Base-by-base conservation (phyloP, 2,888 invertebrate genomes). In the Steinernema carpocapsae region DNA sequence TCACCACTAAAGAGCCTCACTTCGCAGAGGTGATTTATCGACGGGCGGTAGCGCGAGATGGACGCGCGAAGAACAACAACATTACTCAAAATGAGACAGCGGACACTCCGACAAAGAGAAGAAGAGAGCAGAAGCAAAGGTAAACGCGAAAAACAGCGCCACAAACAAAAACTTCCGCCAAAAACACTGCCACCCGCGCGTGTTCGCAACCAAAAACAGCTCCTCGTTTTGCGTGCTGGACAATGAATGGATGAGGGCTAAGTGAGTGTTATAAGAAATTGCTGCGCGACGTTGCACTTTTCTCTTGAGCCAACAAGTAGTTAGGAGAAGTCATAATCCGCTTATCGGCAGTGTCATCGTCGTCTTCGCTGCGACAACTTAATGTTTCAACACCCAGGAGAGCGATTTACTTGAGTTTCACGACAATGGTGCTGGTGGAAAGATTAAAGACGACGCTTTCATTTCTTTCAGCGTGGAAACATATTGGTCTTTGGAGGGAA, bases 31-130 rank as follows among this genome's bases (percentile, higher is more conserved):
- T 64, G 64, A 64, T 64, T 64, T 64, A 64, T 64, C 17, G 17
- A 7, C 17, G 29, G 24, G 64, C 32, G 29, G 52, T 52, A 52
- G 64, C 64, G 64, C 17, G 64, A 29, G 37, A 12, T 32, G 64
- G 32, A 32, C 64, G 64, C 64, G 29, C 64, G 64, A 64, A 64
- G 64, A 64, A 64, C 64, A 64, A 64, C 64, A 64, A 64, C 64
- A 64, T 64, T 64, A 64, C 64, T 64, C 64, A 64, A 64, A 64
- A 64, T 64, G 64, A 64, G 64, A 64, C 64, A 32, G 64, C 32
- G 32, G 64, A 26, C 64, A 64, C 48, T 6, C 32, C 64, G 64
- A 64, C 32, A 64, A 64, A 29, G 32, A 37, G 32, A n/a, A 24
- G 29, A 37, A 48, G 48, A 48, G 19, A 48, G 19, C 48, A 48